phyloP scores from a whole-genome alignment of 2,888 invertebrate species.

The Lepeophtheirus nordmannii region DNA sequence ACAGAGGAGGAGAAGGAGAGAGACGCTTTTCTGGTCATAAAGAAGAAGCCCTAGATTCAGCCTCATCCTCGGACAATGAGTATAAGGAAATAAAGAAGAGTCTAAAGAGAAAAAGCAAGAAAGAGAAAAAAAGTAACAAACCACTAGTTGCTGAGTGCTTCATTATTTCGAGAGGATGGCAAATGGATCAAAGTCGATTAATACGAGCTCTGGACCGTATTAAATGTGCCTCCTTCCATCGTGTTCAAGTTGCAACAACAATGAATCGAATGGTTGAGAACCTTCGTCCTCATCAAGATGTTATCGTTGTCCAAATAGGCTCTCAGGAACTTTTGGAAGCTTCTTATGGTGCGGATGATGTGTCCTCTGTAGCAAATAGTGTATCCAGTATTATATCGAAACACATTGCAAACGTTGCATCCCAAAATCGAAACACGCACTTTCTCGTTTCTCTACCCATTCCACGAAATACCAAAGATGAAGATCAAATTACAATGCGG shows the following conservation, averaged over 20 bases:
- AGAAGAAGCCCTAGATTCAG: too few relatives aligned
- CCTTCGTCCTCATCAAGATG: conserved; percentile 19
- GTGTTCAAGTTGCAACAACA: conserved; percentile 21
- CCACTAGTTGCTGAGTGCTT: conserved; percentile 17
- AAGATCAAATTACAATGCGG: not conserved
- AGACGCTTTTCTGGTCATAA: too few relatives aligned
- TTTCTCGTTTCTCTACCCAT: conserved; percentile 22
- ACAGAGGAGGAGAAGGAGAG: too few relatives aligned
- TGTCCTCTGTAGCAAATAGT: conserved; percentile 2
- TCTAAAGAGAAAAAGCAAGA: conserved; percentile 8
- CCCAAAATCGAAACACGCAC: conserved; percentile 10
- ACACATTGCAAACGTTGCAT: conserved; percentile 18
- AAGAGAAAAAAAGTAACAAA: not conserved
- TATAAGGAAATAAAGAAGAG: conserved; percentile 1
- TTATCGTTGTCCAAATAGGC: conserved; percentile 22
- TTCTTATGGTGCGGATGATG: not conserved
- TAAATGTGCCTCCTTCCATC: conserved; percentile 9
- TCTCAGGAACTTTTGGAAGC: conserved; percentile 22
- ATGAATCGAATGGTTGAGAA: conserved; percentile 22
- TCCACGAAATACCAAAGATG: not conserved
- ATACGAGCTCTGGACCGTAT: conserved; percentile 12
- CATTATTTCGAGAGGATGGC: conserved; percentile 23
- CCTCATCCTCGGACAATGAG: not conserved
- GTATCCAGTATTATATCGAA: conserved; percentile 11
- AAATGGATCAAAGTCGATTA: conserved; percentile 20